Evolutionary conservation across 2,113 vertebrate species (phyloP).

Genomic region (Mirza zaza): DNA sequence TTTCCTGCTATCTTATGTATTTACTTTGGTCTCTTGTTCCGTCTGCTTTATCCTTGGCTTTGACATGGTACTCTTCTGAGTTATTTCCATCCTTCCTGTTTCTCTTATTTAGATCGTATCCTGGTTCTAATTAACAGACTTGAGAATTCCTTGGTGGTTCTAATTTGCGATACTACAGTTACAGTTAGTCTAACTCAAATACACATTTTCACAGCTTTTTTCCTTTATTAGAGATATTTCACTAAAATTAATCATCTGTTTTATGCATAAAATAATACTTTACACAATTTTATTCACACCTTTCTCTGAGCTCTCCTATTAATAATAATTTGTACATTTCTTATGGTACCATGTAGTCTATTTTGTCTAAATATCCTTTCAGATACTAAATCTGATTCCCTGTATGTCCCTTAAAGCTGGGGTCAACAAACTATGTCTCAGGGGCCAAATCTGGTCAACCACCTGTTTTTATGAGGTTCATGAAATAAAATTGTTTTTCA

Average conservation of each 20-base stretch:
- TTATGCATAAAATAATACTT: background rate
- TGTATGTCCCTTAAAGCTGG: background rate
- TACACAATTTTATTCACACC: background rate
- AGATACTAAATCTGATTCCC: background rate
- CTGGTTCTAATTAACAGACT: conserved; percentile 56
- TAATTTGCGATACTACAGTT: background rate
- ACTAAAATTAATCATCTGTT: background rate
- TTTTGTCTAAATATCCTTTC: background rate
- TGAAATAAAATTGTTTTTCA: background rate
- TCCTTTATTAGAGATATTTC: background rate
- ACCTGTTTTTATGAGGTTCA: background rate
- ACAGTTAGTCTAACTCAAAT: background rate
- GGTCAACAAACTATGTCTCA: background rate
- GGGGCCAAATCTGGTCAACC: background rate
- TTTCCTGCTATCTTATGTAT: background rate
- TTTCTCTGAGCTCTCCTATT: background rate
- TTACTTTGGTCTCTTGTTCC: conserved; percentile 28
- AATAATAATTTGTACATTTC: background rate
- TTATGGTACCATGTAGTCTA: background rate
- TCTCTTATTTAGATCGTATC: conserved; percentile 52
- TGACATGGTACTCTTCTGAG: background rate
- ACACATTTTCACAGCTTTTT: background rate
- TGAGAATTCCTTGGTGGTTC: conserved; percentile 9
- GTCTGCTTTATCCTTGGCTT: background rate
- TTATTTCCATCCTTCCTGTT: conserved; percentile 48